Evolutionary conservation across 2,888 invertebrate genomes (phyloP), one percentile per base, ranked within the genome.

Genomic region (Ichneumoninae sp.): DNA sequence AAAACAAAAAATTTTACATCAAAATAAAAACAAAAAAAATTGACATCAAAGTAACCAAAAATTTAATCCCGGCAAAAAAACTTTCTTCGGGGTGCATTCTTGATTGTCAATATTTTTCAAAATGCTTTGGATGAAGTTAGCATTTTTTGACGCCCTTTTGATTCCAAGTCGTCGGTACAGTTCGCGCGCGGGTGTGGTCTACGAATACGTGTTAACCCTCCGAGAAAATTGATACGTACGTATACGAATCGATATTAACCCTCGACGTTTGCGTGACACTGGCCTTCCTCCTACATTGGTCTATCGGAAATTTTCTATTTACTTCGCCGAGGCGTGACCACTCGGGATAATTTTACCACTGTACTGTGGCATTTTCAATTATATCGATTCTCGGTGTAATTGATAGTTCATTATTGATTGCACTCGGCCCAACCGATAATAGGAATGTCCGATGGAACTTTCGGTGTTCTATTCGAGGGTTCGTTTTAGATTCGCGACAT

Each of bases 191-290:
- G 75, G 78, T 79, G 81, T 71, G 84, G 84, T 78, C 78, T 71
- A 75, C 66, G 74, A 70, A 81, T 75, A 36, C 50, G 70, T 52
- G 36, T 81, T 16, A 75, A 70, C 69, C 70, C 74, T 85, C 63
- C 57, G 78, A 81, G 81, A 75, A 81, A 85, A 85, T 85, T 85
- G 84, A 85, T 78, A 81, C 65, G 84, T 85, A 83, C 76, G 78
- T 81, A 83, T 81, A 81, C 76, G 71, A 86, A 86, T 86, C 86
- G 83, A 86, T 86, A 81, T 85, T 19, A 80, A 83, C 81, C 77
- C 75, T 54, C 68, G 70, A 75, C 74, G 85, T 50, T 83, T 71
- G 85, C 85, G 85, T 85, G 85, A 86, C 85, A 85, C 80, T 86
- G 78, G 81, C 83, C 83, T 81, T 82, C 79, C 65, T 63, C 76